Evolutionary conservation across 1,140 invertebrate genomes (phyloP).

Genomic region (Spodoptera frugiperda): DNA sequence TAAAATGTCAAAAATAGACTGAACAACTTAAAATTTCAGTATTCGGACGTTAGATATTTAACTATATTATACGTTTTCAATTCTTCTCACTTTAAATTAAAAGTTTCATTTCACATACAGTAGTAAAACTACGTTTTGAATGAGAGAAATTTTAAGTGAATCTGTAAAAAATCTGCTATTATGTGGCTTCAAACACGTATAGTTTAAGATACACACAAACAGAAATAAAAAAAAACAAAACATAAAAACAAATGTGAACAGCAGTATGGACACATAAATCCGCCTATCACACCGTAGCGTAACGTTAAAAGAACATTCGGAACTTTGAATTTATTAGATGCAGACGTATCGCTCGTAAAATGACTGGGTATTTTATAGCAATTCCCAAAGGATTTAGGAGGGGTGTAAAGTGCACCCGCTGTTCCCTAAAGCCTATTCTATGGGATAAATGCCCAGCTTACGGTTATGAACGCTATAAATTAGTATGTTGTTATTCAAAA

Average conservation of each 20-base stretch:
- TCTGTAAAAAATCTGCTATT: background rate
- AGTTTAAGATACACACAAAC: conserved; percentile 13
- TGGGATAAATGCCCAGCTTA: background rate
- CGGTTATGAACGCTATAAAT: background rate
- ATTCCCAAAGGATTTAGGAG: background rate
- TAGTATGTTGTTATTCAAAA: background rate
- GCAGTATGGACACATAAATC: conserved; percentile 9
- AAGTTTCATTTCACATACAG: too few species aligned
- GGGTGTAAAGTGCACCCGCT: conserved; percentile 25
- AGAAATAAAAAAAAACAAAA: background rate
- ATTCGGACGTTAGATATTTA: too few species aligned
- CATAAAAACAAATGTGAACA: conserved; percentile 5
- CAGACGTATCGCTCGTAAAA: conserved; percentile 9
- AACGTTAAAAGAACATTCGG: conserved; percentile 10
- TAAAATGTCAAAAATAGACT: too few species aligned
- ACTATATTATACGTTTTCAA: too few species aligned
- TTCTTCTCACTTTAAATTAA: too few species aligned
- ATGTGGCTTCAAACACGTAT: conserved; percentile 13
- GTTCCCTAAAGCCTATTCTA: background rate
- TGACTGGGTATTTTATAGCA: background rate
- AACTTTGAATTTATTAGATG: conserved; percentile 10
- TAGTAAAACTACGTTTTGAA: background rate
- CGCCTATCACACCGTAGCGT: conserved; percentile 16
- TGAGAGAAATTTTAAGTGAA: background rate
- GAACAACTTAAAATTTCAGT: too few species aligned